Evolutionary conservation across 2,888 invertebrate genomes (phyloP).

Genomic region (Sialis lutaria): DNA sequence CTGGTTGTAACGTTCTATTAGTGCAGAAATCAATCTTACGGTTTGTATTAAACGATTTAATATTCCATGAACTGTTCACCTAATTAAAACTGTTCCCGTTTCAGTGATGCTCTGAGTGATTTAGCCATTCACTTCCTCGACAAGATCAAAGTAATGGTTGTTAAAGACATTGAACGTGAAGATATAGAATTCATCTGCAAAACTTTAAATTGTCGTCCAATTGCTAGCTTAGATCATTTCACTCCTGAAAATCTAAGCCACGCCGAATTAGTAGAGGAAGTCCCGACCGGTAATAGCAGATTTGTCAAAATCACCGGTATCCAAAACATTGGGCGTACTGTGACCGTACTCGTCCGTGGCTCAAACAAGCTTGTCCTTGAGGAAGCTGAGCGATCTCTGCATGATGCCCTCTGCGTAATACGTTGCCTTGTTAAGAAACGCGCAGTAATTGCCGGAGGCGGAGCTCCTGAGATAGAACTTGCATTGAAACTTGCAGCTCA

Average conservation of each 20-base stretch:
- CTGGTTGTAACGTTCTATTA: conserved; percentile 93
- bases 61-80: background rate
- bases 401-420: conserved; percentile 78
- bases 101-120: conserved; percentile 93
- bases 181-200: conserved; percentile 97
- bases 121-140: conserved; percentile 94
- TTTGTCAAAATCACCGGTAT: conserved; percentile 59
- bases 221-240: conserved; percentile 98
- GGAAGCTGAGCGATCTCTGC: conserved; percentile 64
- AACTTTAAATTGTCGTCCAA: conserved; percentile 83
- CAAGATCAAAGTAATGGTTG: conserved; percentile 96
- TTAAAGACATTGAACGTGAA: conserved; percentile 95
- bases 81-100: conserved; percentile 7
- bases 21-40: conserved; percentile 67
- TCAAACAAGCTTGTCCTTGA: conserved; percentile 70
- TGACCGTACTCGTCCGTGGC: conserved; percentile 81
- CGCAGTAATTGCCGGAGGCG: conserved; percentile 88
- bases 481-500: conserved; percentile 66
- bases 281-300: conserved; percentile 72
- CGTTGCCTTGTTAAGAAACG: conserved; percentile 90
- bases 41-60: conserved; percentile 22
- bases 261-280: conserved; percentile 90
- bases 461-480: conserved; percentile 93
- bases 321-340: conserved; percentile 72
- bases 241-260: conserved; percentile 75